Evolutionary conservation across 1,140 invertebrate species (phyloP), one percentile per base, ranked within the genome.

Genomic region (Pogonognathellus flavescens): DNA sequence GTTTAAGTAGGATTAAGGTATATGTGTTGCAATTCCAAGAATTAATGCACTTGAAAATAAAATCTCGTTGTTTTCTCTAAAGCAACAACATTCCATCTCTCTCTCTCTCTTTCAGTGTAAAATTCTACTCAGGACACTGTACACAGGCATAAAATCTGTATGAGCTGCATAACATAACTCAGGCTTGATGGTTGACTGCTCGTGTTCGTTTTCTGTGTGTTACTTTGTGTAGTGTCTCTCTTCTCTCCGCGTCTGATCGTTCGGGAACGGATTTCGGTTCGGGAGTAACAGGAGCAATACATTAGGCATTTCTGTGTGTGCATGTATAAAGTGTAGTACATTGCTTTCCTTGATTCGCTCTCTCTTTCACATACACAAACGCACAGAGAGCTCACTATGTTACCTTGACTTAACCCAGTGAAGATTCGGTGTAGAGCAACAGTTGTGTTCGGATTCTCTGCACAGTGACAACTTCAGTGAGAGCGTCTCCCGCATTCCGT

Each of bases 361-460:
- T 41, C 31, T 3, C 31, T 41, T 6, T 41, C 31, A 41, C 31
- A 41, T 41, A 41, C 31, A 41, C 31, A 6, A 41, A 3, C 31
- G 10, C 22, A 13, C 18, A 16, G 16, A 59, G 18, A n/a, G 55
- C 14, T 20, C 14, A 25, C 25, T 66, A 22, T 62, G 20, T 66
- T 25, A 25, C 62, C 9, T 9, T 25, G 62, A 66, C 62, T 66
- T 66, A 76, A 76, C 25, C 70, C 70, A 76, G 25, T 50, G 31
- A 76, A 76, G 70, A 76, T 76, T 76, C 70, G 70, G 70, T n/a
- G 70, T 31, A 76, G 31, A 76, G 70, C 70, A 76, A 76, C 70
- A 76, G 70, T 76, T 76, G 70, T 76, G 70, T 76, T 50, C 70
- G 31, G 70, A 76, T 76, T 76, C 70, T 76, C 70, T 76, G 31